Evolutionary conservation across 2,113 vertebrate genomes (phyloP), one percentile per base, ranked within the genome.

Genomic region (Pteruthius melanotis): DNA sequence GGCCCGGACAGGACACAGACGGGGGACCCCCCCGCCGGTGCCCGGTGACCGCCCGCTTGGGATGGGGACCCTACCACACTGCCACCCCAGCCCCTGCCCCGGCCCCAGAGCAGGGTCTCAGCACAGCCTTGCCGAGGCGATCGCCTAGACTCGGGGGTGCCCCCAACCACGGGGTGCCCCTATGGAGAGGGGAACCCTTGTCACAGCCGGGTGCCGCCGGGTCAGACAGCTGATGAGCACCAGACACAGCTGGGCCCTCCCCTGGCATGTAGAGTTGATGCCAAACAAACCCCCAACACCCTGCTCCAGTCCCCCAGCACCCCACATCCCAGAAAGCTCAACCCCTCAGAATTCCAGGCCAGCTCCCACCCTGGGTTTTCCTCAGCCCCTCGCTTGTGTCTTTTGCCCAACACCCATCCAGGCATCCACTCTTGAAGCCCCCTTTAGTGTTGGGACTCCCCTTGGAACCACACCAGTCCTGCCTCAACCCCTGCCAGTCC

Each of bases 381-480:
- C 9, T 24, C 59, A 69, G 40, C 28, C 33, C 52, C 14, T 23
- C 13, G 10, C 68, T 53, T 95, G 96, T 96, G 95, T 81, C 59
- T 96, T 95, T 98, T 97, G 96, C 91, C 92, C 95, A 90, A 72
- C 54, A 82, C 45, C 81, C 74, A 77, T 17, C 56, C 87, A 93
- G 77, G 81, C 78, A 76, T 71, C 47, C 52, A 10, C 19, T 64
- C 23, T 78, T 72, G 52, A 42, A 82, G 79, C 68, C 47, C 33
- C 18, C 2, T 20, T 33, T 30, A 21, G 11, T 12, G 35, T 8
- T 49, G 45, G 40, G 11, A 7, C 28, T 31, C 21, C 14, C 24
- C 15, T 30, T 28, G 52, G 19, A 64, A 27, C 35, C 7, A 13
- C 45, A 13, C 5, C 0, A 1, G 33, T 50, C 21, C 53, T 47